Percentiles rank a stretch among this genome's conserved stretches.
phyloP scores from a whole-genome alignment of 2,888 invertebrate genomes.

The Cheilosia scutellata region DNA sequence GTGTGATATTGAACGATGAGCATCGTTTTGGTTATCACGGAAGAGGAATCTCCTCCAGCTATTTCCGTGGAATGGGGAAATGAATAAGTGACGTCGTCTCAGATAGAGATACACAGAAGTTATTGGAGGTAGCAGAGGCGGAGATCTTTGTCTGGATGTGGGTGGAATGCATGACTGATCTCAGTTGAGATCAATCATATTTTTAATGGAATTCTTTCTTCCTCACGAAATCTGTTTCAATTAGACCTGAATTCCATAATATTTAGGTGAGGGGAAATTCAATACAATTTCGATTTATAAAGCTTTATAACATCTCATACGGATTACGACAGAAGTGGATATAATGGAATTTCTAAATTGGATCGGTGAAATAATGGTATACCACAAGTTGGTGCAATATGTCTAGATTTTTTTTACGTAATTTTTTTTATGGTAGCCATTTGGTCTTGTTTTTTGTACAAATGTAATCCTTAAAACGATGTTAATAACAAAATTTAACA shows the following conservation, averaged over 20 bases:
- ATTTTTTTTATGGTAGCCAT: not conserved
- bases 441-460: not conserved
- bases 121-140: not conserved
- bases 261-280: not conserved
- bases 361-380: not conserved
- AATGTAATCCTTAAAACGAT: not conserved
- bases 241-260: not conserved
- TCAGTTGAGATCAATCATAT: slow-evolving; percentile 49
- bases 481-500: not conserved
- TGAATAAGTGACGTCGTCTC: slow-evolving; percentile 15
- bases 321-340: not conserved
- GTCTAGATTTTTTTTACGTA: not conserved
- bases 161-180: slow-evolving; percentile 51
- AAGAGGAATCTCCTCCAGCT: slow-evolving; percentile 41
- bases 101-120: not conserved
- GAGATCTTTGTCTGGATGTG: slow-evolving; percentile 32
- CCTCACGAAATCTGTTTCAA: not conserved
- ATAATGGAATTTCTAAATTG: not conserved
- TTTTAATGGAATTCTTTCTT: slow-evolving; percentile 20
- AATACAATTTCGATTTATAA: not conserved
- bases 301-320: not conserved
- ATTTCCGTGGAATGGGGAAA: slow-evolving; percentile 41
- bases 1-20: slow-evolving; percentile 31
- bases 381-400: not conserved
- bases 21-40: slow-evolving; percentile 33